Base-by-base conservation (phyloP, 2,797 vertebrate genomes). In the Takifugu rubripes region DNA sequence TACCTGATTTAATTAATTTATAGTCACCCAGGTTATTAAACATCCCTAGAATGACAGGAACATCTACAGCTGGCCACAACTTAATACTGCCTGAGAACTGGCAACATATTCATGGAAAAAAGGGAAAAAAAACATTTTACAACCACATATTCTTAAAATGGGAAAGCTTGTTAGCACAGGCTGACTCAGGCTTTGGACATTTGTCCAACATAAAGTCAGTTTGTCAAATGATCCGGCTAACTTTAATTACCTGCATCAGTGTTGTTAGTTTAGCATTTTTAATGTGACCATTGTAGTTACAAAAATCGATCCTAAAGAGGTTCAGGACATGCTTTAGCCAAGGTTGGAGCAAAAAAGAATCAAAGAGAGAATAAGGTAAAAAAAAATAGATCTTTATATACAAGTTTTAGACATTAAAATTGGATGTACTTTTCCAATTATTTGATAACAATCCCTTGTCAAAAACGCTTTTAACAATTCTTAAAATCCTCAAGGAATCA, bases 371-470 rank as follows among this genome's bases (percentile, higher is more conserved):
- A 65, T 36, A 72, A 68, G 21, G 7, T 51, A 6, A 33, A 14
- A 54, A 48, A 25, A 65, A 64, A 63, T 31, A 48, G 44, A 72
- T 84, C 71, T 77, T 31, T 74, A 66, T 72, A 61, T 74, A 71
- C 60, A 66, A 79, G 61, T 77, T 77, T 47, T 52, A 25, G 40
- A 84, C 82, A 81, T 84, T 81, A 55, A 84, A 88, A 82, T 77
- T 71, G 70, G 74, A 74, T 66, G 59, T 75, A 85, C 78, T 83
- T 84, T 84, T 85, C 79, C 85, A 88, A 88, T 88, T 89, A 88
- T 85, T 87, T 89, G 84, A 87, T 86, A 87, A 82, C 72, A 75
- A 85, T 83, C 77, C 83, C 75, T 63, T 76, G 80, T 87, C 83
- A 82, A 24, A 81, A 79, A 64, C 67, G 73, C 74, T 78, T 79